Base-by-base conservation (phyloP, 1,140 invertebrate genomes). In the Nephila pilipes region DNA sequence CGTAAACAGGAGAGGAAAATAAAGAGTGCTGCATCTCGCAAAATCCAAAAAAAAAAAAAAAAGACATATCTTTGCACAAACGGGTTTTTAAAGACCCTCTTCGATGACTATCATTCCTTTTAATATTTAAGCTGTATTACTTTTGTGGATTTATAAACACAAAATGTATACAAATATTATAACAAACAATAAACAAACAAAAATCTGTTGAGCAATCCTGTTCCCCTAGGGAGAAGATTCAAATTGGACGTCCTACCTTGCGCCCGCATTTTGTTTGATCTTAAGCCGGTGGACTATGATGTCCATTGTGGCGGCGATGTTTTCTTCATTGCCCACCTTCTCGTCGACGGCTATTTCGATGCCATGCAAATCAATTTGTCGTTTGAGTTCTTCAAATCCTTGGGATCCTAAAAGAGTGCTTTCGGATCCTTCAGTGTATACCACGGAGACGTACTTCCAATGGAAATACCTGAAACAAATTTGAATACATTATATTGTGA, bases 391-490 rank as follows among this genome's bases (percentile, higher is more conserved):
- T 16, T 87, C 54, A 38, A 80, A 85, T 55, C 83, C 91, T 18
- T 79, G 55, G 6, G 54, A 6, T 38, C 91, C 91, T 18, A 93
- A 29, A 6, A 93, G 46, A 60, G 83, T 36, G 55, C 79, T 63
- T 1, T 87, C 65, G 2, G 25, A 46, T 36, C 29, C 85, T 32
- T 95, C 94, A 29, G 93, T 94, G 93, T 95, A 95, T 25, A 95
- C 94, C 20, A 95, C 92, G 63, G 95, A 94, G 10, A 95, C 94
- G 55, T 94, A 94, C 57, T 93, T 93, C 95, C 95, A 95, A 18
- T 94, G 92, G 46, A 94, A 94, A 55, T 95, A 92, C 20, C 93
- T 80, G n/a, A 22, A 95, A 32, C n/a, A 25, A 18, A 60, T 93
- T 4, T 94, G 0, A 46, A 0, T 46, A 10, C 46, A 46, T 0